A percentile compares a stretch with the other conserved stretches of the same genome.
These are phyloP conservation scores for Meda fulgida DNA, from an alignment of 2,797 vertebrate genomes.

Conservation along the genomic window DNA sequence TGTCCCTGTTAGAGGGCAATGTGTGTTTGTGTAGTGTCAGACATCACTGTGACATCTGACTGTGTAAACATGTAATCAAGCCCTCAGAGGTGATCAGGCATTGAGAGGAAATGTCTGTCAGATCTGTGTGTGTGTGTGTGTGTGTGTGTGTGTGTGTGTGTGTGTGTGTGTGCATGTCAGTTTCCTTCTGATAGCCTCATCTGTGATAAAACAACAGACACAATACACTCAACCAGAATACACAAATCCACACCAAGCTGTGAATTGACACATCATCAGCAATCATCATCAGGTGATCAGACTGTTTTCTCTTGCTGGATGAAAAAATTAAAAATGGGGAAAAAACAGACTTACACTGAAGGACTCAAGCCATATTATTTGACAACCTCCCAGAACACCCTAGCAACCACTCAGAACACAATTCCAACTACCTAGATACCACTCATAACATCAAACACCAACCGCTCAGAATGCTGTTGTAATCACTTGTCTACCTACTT, in stretches of 20 bases:
- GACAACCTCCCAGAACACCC: background rate
- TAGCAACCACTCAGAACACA: background rate
- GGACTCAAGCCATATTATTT: background rate
- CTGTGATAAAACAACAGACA: slow-evolving; percentile 27
- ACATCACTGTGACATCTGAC: slow-evolving; percentile 37
- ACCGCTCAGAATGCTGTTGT: no score
- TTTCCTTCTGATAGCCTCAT: slow-evolving; percentile 29
- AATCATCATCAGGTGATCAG: slow-evolving; percentile 11
- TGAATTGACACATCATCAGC: slow-evolving; percentile 5
- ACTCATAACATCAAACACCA: no score
- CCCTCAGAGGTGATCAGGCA: slow-evolving; percentile 23
- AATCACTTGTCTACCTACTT: no score
- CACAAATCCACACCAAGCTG: background rate
- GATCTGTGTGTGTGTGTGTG: background rate
- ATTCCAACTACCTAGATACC: no score
- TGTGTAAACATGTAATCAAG: slow-evolving; percentile 29
- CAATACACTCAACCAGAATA: background rate
- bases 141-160: slow-evolving; percentile 19
- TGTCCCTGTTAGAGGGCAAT: background rate
- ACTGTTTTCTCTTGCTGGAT: background rate
- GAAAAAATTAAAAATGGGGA: background rate
- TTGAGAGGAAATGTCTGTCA: slow-evolving; percentile 28
- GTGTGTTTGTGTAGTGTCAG: slow-evolving; percentile 19
- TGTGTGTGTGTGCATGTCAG: background rate
- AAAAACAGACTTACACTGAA: no score